These are phyloP conservation scores for Sorex fumeus DNA, from an alignment of 2,113 vertebrate genomes.

Conservation along the genomic window DNA sequence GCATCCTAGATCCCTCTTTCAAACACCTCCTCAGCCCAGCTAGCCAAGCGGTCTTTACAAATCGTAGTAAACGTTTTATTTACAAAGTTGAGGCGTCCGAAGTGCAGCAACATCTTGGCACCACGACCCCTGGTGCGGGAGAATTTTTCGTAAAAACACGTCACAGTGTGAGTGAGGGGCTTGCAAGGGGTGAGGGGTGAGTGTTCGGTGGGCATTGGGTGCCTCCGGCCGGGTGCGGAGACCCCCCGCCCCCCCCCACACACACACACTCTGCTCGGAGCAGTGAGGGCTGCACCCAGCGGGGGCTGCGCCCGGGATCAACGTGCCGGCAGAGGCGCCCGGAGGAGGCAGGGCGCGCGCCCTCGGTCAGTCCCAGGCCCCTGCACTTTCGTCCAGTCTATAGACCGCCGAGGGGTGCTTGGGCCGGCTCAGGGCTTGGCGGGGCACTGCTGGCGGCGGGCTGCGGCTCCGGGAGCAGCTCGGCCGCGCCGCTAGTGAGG, in stretches of 20 bases:
- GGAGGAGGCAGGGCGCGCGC: too few relatives aligned
- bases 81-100: slow-evolving; percentile 91
- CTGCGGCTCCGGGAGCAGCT: slow-evolving; percentile 60
- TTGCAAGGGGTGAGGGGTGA: neutral
- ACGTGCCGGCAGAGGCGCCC: too few relatives aligned
- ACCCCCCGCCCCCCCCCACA: neutral
- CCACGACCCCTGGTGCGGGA: slow-evolving; percentile 56
- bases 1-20: too few relatives aligned
- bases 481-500: neutral
- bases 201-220: neutral
- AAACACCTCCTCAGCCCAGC: neutral
- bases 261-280: neutral
- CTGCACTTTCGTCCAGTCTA: slow-evolving; percentile 69
- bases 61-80: slow-evolving; percentile 97
- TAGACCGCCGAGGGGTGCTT: slow-evolving; percentile 66
- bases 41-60: slow-evolving; percentile 86
- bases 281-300: neutral
- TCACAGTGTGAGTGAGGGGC: slow-evolving; percentile 79
- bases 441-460: slow-evolving; percentile 45
- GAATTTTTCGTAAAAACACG: slow-evolving; percentile 54
- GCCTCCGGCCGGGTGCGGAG: neutral
- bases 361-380: too few relatives aligned
- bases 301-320: neutral
- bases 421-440: slow-evolving; percentile 75
- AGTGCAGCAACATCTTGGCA: slow-evolving; percentile 88